Evolutionary conservation across 2,797 vertebrate species (phyloP).

Genomic region (Neoniphon sammara): DNA sequence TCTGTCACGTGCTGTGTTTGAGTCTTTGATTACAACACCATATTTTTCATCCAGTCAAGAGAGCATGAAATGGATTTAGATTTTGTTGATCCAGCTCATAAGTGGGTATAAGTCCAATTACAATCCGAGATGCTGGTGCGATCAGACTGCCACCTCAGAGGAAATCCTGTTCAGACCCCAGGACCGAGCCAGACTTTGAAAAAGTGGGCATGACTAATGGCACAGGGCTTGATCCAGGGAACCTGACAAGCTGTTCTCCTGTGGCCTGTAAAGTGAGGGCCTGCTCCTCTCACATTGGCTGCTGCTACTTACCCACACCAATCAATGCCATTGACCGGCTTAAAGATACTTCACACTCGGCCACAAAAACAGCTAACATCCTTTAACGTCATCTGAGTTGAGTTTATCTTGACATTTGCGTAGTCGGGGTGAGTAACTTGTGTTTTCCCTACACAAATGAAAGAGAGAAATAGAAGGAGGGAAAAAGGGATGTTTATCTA

Average conservation of each 20-base stretch:
- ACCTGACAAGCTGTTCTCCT: constrained; percentile 70
- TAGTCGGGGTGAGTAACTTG: constrained; percentile 61
- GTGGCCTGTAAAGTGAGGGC: constrained; percentile 75
- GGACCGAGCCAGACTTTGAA: constrained; percentile 58
- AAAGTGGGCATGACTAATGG: constrained; percentile 73
- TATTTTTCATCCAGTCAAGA: constrained; percentile 12
- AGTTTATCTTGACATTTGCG: constrained; percentile 72
- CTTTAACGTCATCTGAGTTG: constrained; percentile 66
- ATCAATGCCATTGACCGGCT: constrained; percentile 74
- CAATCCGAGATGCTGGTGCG: constrained; percentile 36
- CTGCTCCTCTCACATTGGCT: constrained; percentile 56
- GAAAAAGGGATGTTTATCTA: constrained; percentile 75
- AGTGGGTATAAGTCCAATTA: constrained; percentile 26
- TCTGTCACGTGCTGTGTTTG: constrained; percentile 17
- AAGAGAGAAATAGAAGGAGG: constrained; percentile 52
- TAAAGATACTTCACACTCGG: constrained; percentile 69
- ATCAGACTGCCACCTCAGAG: constrained; percentile 56
- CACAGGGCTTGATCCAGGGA: constrained; percentile 65
- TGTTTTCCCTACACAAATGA: constrained; percentile 51
- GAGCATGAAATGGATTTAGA: constrained; percentile 28
- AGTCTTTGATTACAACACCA: constrained; percentile 35
- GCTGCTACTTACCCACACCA: constrained; percentile 54
- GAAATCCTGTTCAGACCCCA: constrained; percentile 54
- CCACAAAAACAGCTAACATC: constrained; percentile 64
- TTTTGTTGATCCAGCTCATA: constrained; percentile 27